Percentiles rank a stretch among this genome's conserved stretches.
These are phyloP conservation scores for Mactromeris polynyma DNA, from an alignment of 2,888 invertebrate species.

Conservation along the genomic window DNA sequence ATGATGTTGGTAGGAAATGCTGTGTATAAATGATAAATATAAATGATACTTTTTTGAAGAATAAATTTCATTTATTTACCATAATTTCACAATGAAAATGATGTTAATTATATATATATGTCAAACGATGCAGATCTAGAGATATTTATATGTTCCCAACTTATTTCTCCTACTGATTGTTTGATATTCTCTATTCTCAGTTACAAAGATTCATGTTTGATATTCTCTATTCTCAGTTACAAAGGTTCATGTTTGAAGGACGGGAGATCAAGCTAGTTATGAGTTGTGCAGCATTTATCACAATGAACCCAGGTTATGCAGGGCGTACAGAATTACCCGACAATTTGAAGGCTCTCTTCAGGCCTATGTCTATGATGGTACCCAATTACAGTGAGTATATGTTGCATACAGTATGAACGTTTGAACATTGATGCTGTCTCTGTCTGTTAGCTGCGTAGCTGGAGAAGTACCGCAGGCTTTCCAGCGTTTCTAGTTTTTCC, in stretches of 20 bases:
- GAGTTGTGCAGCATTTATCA: slow-evolving; percentile 95
- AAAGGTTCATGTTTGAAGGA: slow-evolving; percentile 95
- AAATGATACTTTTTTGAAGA: no score
- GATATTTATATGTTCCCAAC: no score
- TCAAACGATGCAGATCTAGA: no score
- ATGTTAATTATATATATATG: no score
- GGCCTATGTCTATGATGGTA: slow-evolving; percentile 97
- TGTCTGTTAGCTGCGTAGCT: no score
- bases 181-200: slow-evolving; percentile 74
- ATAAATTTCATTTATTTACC: no score
- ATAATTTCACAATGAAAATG: no score
- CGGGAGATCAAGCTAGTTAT: slow-evolving; percentile 94
- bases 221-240: slow-evolving; percentile 79
- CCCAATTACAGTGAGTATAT: slow-evolving; percentile 93
- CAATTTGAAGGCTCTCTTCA: slow-evolving; percentile 94
- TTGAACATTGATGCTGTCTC: background rate
- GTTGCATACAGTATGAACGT: background rate
- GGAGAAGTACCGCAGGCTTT: no score
- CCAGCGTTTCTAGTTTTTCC: no score
- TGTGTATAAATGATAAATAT: no score
- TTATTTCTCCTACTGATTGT: no score
- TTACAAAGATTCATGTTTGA: slow-evolving; percentile 91
- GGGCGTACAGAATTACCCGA: slow-evolving; percentile 96
- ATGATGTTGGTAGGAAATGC: no score
- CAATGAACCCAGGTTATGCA: slow-evolving; percentile 97